Evolutionary conservation across 2,113 vertebrate genomes (phyloP).

Genomic region (Sisor rabdophorus): DNA sequence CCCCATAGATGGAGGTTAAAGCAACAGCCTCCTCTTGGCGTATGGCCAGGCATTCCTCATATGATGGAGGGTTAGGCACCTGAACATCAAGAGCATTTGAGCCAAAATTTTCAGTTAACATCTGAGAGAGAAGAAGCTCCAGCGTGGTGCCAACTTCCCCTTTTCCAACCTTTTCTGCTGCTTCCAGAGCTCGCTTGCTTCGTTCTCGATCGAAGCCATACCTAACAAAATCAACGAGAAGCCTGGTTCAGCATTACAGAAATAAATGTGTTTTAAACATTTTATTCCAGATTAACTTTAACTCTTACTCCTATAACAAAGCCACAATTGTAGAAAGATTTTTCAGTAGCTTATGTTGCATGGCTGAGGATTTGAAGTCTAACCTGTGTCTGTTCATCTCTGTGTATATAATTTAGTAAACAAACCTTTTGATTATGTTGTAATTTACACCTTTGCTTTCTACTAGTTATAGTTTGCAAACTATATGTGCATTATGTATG

Average conservation of each 20-base stretch:
- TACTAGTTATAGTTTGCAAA: too few species aligned
- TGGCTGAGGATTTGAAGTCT: too few species aligned
- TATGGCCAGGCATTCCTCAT: conserved; percentile 79
- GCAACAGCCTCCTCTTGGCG: conserved; percentile 87
- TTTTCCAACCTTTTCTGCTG: conserved; percentile 44
- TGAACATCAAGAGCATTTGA: conserved; percentile 64
- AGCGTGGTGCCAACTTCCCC: conserved; percentile 87
- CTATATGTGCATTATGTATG: too few species aligned
- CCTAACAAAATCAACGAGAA: conserved; percentile 61
- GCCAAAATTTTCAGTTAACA: conserved; percentile 79
- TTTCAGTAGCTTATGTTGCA: too few species aligned
- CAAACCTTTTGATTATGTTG: too few species aligned
- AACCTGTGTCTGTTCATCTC: too few species aligned
- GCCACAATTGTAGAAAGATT: too few species aligned
- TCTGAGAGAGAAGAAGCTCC: conserved; percentile 80
- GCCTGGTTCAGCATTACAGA: too few species aligned
- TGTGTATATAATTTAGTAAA: too few species aligned
- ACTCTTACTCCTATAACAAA: too few species aligned
- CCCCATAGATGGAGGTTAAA: conserved; percentile 86
- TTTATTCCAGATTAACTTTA: too few species aligned
- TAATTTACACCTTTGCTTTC: too few species aligned
- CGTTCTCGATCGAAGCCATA: conserved; percentile 87
- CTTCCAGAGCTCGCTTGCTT: conserved; percentile 72
- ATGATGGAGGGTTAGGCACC: conserved; percentile 55
- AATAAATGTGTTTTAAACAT: background rate